phyloP scores from a whole-genome alignment of 2,888 invertebrate species.

The Campoletis raptor region DNA sequence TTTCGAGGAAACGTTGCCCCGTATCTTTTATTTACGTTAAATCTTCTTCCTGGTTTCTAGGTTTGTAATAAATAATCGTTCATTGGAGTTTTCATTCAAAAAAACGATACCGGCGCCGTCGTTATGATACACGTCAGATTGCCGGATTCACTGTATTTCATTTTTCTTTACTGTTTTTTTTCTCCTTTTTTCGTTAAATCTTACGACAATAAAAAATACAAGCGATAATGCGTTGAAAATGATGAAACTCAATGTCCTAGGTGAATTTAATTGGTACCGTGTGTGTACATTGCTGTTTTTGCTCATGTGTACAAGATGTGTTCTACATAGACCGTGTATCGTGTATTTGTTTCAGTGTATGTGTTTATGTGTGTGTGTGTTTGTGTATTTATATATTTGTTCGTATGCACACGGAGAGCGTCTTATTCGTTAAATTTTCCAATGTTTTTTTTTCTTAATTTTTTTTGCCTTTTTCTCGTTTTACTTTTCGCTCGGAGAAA shows the following conservation, averaged over 20 bases:
- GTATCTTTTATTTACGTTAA: constrained; percentile 4
- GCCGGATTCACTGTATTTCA: constrained; percentile 68
- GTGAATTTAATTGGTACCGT: constrained; percentile 81
- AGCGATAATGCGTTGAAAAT: constrained; percentile 80
- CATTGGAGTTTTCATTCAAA: constrained; percentile 72
- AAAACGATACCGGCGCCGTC: constrained; percentile 73
- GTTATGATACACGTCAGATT: constrained; percentile 75
- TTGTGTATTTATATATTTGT: constrained; percentile 45
- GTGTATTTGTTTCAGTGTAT: constrained; percentile 60
- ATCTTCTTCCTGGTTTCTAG: constrained; percentile 39
- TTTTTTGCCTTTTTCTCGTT: constrained; percentile 46
- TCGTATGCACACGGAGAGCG: constrained; percentile 53
- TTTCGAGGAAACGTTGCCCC: not conserved
- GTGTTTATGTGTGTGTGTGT: constrained; percentile 51
- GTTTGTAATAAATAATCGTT: constrained; percentile 75
- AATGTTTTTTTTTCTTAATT: constrained; percentile 43
- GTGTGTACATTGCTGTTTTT: constrained; percentile 77
- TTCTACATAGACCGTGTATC: constrained; percentile 73
- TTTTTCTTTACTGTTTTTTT: constrained; percentile 59
- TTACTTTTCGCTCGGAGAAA: constrained; percentile 74
- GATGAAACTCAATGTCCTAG: constrained; percentile 82
- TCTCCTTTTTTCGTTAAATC: constrained; percentile 41
- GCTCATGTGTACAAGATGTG: constrained; percentile 77
- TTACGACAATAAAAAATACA: constrained; percentile 78
- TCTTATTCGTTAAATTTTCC: constrained; percentile 60